Conservation (phyloP, 2,113 vertebrate species). For the Clarias gariepinus region DNA sequence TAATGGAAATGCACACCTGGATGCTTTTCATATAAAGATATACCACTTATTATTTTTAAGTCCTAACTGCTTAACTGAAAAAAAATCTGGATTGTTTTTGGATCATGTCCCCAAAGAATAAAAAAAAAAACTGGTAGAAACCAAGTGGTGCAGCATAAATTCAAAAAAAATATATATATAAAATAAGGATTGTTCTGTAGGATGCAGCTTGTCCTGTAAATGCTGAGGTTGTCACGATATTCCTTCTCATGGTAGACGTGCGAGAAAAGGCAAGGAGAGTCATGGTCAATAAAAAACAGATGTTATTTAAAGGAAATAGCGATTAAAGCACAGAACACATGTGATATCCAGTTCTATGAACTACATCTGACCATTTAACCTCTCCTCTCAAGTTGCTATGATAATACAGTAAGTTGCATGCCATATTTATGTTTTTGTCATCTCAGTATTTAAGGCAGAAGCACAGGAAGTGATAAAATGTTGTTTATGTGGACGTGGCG, state of each 20-base stretch:
- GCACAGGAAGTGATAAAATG: not conserved
- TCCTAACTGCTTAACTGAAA: not conserved
- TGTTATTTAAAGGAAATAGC: not conserved
- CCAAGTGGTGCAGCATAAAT: too few species aligned
- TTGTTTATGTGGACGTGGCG: not conserved
- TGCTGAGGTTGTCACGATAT: not conserved
- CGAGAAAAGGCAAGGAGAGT: not conserved
- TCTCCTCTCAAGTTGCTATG: not conserved
- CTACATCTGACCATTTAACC: not conserved
- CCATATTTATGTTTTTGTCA: not conserved
- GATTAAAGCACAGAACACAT: too few species aligned
- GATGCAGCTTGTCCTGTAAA: not conserved
- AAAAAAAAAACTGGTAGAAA: not conserved
- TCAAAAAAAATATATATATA: too few species aligned
- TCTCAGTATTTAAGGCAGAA: slow-evolving; percentile 6
- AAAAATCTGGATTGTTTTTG: not conserved
- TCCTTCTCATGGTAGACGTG: not conserved
- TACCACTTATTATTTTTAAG: not conserved
- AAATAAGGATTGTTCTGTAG: not conserved
- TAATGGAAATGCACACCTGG: too few species aligned
- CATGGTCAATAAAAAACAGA: not conserved
- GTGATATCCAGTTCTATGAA: not conserved
- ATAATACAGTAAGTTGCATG: not conserved
- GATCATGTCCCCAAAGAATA: not conserved
- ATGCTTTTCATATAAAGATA: not conserved